Conservation (phyloP, 2,113 vertebrate genomes). For the Pterocles orientalis region DNA sequence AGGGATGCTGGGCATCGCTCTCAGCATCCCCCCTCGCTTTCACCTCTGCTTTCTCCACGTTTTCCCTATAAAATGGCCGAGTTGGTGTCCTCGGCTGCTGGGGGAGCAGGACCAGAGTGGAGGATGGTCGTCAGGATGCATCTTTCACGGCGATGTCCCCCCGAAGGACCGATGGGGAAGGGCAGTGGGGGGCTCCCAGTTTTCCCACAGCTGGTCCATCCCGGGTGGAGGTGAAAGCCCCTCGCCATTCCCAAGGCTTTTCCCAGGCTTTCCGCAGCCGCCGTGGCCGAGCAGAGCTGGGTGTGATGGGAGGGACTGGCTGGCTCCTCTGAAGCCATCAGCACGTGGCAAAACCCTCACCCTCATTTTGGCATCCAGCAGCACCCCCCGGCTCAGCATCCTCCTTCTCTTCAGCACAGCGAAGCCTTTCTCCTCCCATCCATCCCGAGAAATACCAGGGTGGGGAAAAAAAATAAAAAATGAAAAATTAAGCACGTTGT, state of each 20-base stretch:
- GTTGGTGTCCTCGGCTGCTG: not conserved
- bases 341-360: not conserved
- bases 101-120: not conserved
- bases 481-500: conserved; percentile 50
- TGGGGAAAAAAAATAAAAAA: not conserved
- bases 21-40: not conserved
- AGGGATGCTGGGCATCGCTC: not conserved
- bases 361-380: not conserved
- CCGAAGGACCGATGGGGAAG: not conserved
- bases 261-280: rapidly evolving
- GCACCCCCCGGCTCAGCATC: not conserved
- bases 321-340: not conserved
- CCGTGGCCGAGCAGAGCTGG: not conserved
- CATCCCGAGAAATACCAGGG: not conserved
- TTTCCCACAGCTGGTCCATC: not conserved
- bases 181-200: not conserved
- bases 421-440: not conserved
- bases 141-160: not conserved
- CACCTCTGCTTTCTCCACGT: not conserved
- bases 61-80: not conserved
- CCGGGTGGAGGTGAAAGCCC: not conserved
- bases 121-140: not conserved
- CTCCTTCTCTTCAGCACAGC: not conserved
- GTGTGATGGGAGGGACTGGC: not conserved
- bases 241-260: not conserved